Evolutionary conservation across 2,797 vertebrate genomes (phyloP).

Genomic region (Cottoperca gobio): DNA sequence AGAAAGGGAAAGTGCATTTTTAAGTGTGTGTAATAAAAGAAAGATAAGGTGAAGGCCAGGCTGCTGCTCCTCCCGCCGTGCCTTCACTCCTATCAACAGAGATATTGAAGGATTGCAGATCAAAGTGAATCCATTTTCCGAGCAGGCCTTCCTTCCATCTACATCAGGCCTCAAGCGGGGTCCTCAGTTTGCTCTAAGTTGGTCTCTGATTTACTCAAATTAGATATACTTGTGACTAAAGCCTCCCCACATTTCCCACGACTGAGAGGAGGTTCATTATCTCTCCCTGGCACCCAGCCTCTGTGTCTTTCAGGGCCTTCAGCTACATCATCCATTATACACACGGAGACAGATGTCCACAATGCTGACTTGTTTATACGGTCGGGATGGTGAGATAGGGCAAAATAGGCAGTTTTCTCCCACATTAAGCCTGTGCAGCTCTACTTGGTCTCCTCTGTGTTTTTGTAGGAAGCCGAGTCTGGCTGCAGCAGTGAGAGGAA

Average conservation of each 20-base stretch:
- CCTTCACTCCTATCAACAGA: conserved; percentile 32
- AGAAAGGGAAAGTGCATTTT: conserved; percentile 17
- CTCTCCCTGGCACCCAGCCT: conserved; percentile 78
- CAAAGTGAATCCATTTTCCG: conserved; percentile 58
- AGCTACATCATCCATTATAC: conserved; percentile 84
- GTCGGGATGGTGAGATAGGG: conserved; percentile 59
- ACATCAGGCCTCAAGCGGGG: conserved; percentile 33
- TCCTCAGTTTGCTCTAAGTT: conserved; percentile 55
- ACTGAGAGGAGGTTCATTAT: conserved; percentile 77
- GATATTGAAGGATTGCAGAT: conserved; percentile 47
- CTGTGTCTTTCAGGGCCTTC: conserved; percentile 73
- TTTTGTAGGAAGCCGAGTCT: conserved; percentile 52
- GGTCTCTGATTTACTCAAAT: conserved; percentile 73
- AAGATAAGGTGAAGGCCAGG: conserved; percentile 25
- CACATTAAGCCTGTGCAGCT: conserved; percentile 56
- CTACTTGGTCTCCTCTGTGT: conserved; percentile 50
- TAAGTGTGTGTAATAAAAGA: conserved; percentile 36
- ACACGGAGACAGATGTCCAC: conserved; percentile 81
- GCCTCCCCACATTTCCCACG: conserved; percentile 71
- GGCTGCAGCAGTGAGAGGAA: conserved; percentile 52
- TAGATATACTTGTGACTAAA: conserved; percentile 75
- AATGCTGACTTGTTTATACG: conserved; percentile 81
- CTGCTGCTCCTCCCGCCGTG: conserved; percentile 20
- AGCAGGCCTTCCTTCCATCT: conserved; percentile 25
- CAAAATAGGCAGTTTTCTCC: conserved; percentile 61